phyloP scores from a whole-genome alignment of 2,888 invertebrate species.

The Drosophila colorata region DNA sequence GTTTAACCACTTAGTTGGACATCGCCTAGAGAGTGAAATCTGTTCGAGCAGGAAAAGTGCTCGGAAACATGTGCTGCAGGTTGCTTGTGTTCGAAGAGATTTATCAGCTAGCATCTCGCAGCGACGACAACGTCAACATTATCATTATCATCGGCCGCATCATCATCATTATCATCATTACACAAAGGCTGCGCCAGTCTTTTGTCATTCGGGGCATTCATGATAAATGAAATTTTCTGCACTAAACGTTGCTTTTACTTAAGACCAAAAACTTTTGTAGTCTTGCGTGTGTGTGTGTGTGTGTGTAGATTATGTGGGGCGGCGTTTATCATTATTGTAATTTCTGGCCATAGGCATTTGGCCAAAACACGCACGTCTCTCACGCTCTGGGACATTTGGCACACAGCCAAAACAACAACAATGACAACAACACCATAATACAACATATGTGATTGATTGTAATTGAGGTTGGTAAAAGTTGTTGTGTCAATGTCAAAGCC shows the following conservation, averaged over 20 bases:
- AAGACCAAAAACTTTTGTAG: constrained; percentile 62
- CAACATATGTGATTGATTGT: constrained; percentile 80
- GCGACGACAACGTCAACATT: constrained; percentile 24
- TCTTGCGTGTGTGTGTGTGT: constrained; percentile 2
- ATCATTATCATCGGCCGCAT: constrained; percentile 14
- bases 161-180: constrained; percentile 48
- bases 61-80: constrained; percentile 67
- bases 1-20: constrained; percentile 39
- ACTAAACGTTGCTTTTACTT: constrained; percentile 56
- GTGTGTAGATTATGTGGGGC: constrained; percentile 3
- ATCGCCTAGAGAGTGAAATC: constrained; percentile 70
- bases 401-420: constrained; percentile 36
- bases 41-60: constrained; percentile 61
- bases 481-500: constrained; percentile 75
- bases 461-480: constrained; percentile 82
- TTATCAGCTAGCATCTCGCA: constrained; percentile 46
- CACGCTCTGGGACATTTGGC: constrained; percentile 48
- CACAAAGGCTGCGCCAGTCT: constrained; percentile 51
- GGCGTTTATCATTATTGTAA: constrained; percentile 70
- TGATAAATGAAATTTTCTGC: constrained; percentile 71
- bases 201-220: constrained; percentile 61
- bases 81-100: constrained; percentile 45
- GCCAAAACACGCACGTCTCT: constrained; percentile 58
- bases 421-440: constrained; percentile 35
- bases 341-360: constrained; percentile 60